These are phyloP conservation scores for Onychostruthus taczanowskii DNA, from an alignment of 2,113 vertebrate genomes.

Conservation along the genomic window DNA sequence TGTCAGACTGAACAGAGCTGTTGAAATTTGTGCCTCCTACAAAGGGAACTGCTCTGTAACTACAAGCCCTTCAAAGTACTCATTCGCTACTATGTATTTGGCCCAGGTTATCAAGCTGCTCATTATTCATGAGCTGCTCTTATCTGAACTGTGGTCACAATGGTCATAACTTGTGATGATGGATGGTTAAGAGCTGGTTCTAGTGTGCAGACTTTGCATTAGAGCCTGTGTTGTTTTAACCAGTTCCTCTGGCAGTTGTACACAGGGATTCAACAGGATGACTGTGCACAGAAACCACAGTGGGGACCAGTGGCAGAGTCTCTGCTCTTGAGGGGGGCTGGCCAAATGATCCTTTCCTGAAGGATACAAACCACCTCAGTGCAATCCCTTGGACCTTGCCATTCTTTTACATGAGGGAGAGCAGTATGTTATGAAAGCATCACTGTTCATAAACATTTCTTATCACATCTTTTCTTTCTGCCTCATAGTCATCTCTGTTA, in stretches of 20 bases:
- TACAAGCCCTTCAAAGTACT: background rate
- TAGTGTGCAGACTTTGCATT: background rate
- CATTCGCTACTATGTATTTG: background rate
- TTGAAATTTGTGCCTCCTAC: background rate
- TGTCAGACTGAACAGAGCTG: background rate
- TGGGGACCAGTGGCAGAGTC: background rate
- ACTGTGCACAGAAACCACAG: background rate
- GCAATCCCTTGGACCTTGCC: background rate
- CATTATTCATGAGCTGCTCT: conserved; percentile 3
- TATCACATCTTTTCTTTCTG: background rate
- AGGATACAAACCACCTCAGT: background rate
- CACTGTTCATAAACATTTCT: background rate
- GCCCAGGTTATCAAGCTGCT: background rate
- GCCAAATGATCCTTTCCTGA: background rate
- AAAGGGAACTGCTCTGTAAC: background rate
- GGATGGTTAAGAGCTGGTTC: background rate
- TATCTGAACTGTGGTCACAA: background rate
- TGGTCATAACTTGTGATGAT: conserved; percentile 2
- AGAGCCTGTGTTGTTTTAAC: background rate
- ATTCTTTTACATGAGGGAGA: background rate
- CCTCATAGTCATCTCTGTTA: background rate
- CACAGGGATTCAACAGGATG: background rate
- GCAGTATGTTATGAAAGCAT: background rate
- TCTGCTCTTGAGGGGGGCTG: background rate
- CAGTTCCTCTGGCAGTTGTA: background rate